These are phyloP conservation scores for Leptobrachium leishanense DNA, from an alignment of 2,113 vertebrate species.

Conservation along the genomic window DNA sequence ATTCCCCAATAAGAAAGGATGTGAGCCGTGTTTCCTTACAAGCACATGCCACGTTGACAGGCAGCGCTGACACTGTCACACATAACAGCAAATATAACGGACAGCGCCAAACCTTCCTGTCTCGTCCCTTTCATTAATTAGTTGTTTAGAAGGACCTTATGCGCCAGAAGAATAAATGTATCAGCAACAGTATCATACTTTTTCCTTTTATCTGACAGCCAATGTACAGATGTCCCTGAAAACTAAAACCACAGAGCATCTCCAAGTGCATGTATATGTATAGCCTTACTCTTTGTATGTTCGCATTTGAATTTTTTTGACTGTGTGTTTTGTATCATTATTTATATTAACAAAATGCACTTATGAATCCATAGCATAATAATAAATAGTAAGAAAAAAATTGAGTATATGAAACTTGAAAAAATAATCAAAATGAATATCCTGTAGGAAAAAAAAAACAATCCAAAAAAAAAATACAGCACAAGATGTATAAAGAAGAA, in stretches of 20 bases:
- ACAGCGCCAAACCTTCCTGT: slow-evolving; percentile 73
- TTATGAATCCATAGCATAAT: not conserved
- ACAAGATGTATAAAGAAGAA: slow-evolving; percentile 51
- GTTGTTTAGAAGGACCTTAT: slow-evolving; percentile 74
- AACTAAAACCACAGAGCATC: not conserved
- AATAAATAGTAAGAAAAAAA: not conserved
- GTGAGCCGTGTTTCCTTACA: slow-evolving; percentile 70
- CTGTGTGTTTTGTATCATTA: too few relatives aligned
- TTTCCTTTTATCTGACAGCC: slow-evolving; percentile 66
- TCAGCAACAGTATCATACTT: slow-evolving; percentile 68
- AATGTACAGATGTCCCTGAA: slow-evolving; percentile 57
- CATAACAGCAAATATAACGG: slow-evolving; percentile 77
- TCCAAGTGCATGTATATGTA: not conserved
- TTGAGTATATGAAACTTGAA: not conserved
- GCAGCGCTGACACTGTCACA: slow-evolving; percentile 77
- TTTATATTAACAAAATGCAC: too few relatives aligned
- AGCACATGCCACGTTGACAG: slow-evolving; percentile 82
- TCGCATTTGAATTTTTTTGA: too few relatives aligned
- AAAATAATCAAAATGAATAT: slow-evolving; percentile 31
- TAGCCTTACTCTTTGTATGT: too few relatives aligned
- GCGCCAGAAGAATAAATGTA: slow-evolving; percentile 73
- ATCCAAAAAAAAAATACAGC: slow-evolving; percentile 45
- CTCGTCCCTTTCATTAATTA: slow-evolving; percentile 82
- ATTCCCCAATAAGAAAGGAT: slow-evolving; percentile 42
- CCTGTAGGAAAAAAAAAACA: not conserved